phyloP scores from a whole-genome alignment of 2,888 invertebrate genomes.

The Pristionchus arcanus region DNA sequence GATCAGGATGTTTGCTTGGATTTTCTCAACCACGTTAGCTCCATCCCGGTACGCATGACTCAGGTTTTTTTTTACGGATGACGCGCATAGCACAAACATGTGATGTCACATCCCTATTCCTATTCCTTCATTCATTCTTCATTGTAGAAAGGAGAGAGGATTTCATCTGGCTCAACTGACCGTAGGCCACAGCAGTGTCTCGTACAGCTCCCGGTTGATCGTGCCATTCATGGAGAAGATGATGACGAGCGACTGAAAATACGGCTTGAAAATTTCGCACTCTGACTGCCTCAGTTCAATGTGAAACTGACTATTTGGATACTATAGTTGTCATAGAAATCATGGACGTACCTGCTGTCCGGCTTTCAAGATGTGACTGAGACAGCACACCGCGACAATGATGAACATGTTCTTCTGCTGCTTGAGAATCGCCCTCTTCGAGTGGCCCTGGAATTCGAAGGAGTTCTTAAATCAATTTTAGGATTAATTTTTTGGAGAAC shows the following conservation, averaged over 20 bases:
- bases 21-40: too few species aligned
- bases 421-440: background rate
- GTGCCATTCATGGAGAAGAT: background rate
- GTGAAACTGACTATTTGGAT: too few species aligned
- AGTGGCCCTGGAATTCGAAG: background rate
- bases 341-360: background rate
- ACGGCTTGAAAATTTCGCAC: too few species aligned
- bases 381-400: background rate
- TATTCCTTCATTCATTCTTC: too few species aligned
- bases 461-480: background rate
- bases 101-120: too few species aligned
- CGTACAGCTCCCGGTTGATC: background rate
- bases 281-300: too few species aligned
- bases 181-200: background rate
- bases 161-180: too few species aligned
- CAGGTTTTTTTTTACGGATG: too few species aligned
- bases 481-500: background rate
- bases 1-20: too few species aligned
- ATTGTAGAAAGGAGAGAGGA: too few species aligned
- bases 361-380: conserved; percentile 9
- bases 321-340: background rate
- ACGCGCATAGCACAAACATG: too few species aligned
- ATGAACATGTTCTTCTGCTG: conserved; percentile 43
- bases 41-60: too few species aligned
- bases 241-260: background rate